Base-by-base conservation (phyloP, 2,113 vertebrate genomes). In the Corydoras maculifer region DNA sequence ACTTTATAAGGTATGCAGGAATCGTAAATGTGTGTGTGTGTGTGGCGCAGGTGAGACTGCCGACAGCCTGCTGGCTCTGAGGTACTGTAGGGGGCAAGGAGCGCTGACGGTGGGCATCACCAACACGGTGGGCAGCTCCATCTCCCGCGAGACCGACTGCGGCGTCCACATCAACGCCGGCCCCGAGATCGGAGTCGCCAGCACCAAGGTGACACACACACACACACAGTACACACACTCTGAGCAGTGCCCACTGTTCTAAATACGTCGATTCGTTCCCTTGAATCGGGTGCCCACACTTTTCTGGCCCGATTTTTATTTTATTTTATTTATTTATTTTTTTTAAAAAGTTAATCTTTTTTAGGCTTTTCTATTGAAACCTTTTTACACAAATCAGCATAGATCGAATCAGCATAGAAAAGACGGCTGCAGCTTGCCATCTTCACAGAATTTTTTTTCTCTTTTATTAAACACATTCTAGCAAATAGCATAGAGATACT, bases 121-220 rank as follows among this genome's bases (percentile, higher is more conserved):
- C n/a, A 99, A 98, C 84, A 98, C 96, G 0, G 97, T 99, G 1
- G 95, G 96, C 81, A 98, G 95, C 84, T 97, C 96, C 54, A 97
- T 99, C 76, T 99, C 96, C 0, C 89, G 96, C 0, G 97, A 98
- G 86, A 98, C 96, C 0, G 97, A 99, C 73, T 99, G 97, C 4
- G 95, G 97, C 0, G 94, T 99, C 67, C 97, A 99, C 68, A 98
- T 99, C 87, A 99, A 99, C 0, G 97, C 96, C 0, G 97, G 97
- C 0, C 97, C 97, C 0, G 97, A 99, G 88, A 87, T 99, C 0
- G 97, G 97, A 2, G 97, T 99, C 55, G 96, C 97, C 79, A 99
- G 97, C 77, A 99, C 96, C 71, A 99, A 99, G 94, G 97, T 96
- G 69, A 85, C 77, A 10, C 54, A 6, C 15, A 8, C 9, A 43